Evolutionary conservation across 2,888 invertebrate genomes (phyloP).

Genomic region (Rapana venosa): DNA sequence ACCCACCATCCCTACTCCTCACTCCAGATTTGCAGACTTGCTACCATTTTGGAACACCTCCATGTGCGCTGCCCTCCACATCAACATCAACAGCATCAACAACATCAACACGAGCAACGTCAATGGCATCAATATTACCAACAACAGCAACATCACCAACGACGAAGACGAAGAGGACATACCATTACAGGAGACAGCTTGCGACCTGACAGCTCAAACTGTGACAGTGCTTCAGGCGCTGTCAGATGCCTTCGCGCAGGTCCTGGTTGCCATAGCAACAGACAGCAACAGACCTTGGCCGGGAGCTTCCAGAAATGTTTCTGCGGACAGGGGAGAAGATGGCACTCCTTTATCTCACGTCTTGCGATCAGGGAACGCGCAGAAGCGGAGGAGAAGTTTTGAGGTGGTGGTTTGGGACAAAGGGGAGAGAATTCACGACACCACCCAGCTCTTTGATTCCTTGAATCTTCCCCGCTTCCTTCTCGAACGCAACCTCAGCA

Average conservation of each 20-base stretch:
- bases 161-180: not conserved
- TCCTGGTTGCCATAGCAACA: not conserved
- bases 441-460: not conserved
- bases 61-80: not conserved
- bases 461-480: slow-evolving; percentile 26
- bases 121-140: not conserved
- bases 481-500: slow-evolving; percentile 29
- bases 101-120: not conserved
- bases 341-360: not conserved
- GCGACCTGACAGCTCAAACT: not conserved
- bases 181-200: not conserved
- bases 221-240: not conserved
- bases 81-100: not conserved
- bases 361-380: not conserved
- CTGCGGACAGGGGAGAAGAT: not conserved
- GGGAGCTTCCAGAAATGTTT: not conserved
- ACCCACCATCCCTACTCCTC: not conserved
- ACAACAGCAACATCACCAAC: not conserved
- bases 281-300: not conserved
- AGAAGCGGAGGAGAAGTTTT: not conserved
- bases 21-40: not conserved
- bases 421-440: not conserved
- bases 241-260: slow-evolving; percentile 20
- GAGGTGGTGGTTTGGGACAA: slow-evolving; percentile 7
- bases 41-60: not conserved